Conservation (phyloP, 2,797 vertebrate species). For the Cephalopachus bancanus region DNA sequence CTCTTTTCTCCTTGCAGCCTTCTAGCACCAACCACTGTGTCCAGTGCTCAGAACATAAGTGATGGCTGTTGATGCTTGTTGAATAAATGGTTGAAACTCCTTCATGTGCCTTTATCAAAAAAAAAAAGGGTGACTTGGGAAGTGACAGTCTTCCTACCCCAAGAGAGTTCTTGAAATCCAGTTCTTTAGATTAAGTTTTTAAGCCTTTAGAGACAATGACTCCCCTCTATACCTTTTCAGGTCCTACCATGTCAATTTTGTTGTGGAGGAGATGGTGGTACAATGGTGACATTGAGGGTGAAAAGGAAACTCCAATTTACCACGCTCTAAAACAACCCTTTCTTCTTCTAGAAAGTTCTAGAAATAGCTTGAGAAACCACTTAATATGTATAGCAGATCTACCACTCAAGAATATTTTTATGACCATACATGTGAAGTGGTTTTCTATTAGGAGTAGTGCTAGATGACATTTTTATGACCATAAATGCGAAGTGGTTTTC, state of each 20-base stretch:
- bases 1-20: not conserved
- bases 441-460: not conserved
- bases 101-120: not conserved
- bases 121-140: not conserved
- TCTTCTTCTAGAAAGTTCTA: slow-evolving; percentile 55
- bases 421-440: not conserved
- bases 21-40: not conserved
- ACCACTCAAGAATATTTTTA: not conserved
- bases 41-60: not conserved
- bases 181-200: not conserved
- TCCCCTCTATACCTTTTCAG: not conserved
- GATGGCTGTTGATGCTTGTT: not conserved
- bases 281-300: not conserved
- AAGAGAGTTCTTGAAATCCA: not conserved
- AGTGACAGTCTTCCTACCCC: not conserved
- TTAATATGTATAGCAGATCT: slow-evolving; percentile 37
- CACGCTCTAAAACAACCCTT: not conserved
- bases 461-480: not conserved
- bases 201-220: not conserved
- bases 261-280: not conserved
- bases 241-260: not conserved
- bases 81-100: not conserved
- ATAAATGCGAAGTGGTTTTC: slow-evolving; percentile 27
- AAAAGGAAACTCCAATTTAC: not conserved
- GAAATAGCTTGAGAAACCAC: slow-evolving; percentile 57